phyloP scores from a whole-genome alignment of 2,888 invertebrate species.

The Arrhopalites spinosus region DNA sequence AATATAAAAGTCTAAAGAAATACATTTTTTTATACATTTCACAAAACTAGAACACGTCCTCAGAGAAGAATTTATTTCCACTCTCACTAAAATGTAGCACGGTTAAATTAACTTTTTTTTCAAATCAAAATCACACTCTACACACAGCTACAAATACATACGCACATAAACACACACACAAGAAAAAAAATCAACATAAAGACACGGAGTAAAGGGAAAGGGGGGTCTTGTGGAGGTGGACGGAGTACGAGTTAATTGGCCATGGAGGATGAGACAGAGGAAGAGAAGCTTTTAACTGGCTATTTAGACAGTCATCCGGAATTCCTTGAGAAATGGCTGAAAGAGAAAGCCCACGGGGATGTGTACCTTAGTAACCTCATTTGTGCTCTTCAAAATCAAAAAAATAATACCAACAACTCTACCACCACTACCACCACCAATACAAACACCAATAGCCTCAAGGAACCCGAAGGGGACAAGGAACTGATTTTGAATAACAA shows the following conservation, averaged over 20 bases:
- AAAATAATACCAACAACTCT: constrained; percentile 18
- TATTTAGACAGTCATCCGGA: constrained; percentile 68
- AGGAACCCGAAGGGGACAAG: constrained; percentile 27
- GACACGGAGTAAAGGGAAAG: no score
- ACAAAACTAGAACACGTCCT: no score
- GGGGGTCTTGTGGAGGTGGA: neutral
- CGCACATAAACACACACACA: constrained; percentile 5
- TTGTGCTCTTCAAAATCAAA: constrained; percentile 17
- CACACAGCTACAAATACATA: no score
- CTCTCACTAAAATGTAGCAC: no score
- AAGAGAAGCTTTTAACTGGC: constrained; percentile 41
- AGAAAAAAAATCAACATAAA: constrained; percentile 12
- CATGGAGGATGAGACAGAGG: constrained; percentile 27
- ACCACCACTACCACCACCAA: constrained; percentile 14
- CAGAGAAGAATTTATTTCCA: no score
- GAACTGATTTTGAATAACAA: neutral
- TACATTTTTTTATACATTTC: no score
- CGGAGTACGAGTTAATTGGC: constrained; percentile 5
- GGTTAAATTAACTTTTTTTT: no score
- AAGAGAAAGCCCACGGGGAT: constrained; percentile 69
- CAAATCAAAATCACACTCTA: no score
- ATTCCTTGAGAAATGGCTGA: constrained; percentile 74
- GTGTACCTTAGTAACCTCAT: neutral
- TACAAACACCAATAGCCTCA: neutral
- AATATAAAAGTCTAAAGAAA: no score